phyloP scores from a whole-genome alignment of 1,140 invertebrate species.

The Ruditapes philippinarum region DNA sequence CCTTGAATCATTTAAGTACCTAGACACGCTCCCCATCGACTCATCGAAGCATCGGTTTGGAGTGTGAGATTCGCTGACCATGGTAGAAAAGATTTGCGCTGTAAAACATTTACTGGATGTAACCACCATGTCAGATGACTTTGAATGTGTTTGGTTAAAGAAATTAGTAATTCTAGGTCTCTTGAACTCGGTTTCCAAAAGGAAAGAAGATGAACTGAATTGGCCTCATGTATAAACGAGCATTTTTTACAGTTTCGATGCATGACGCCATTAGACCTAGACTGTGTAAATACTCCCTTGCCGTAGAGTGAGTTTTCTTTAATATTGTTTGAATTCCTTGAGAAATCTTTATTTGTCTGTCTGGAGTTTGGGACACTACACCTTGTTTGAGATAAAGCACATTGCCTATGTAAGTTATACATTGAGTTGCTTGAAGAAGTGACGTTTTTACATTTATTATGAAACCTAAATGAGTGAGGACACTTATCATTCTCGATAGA shows the following conservation, averaged over 20 bases:
- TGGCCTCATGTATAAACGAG: conserved; percentile 38
- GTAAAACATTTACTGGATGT: conserved; percentile 30
- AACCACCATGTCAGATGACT: conserved; percentile 51
- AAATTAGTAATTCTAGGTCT: conserved; percentile 5
- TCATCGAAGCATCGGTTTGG: conserved; percentile 47
- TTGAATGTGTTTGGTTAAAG: not conserved
- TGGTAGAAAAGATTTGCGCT: conserved; percentile 37
- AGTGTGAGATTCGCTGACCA: not conserved
- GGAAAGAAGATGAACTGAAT: conserved; percentile 45
- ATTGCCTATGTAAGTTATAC: conserved; percentile 25
- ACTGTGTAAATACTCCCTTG: conserved; percentile 11
- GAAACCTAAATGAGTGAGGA: conserved; percentile 19
- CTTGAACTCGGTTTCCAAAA: conserved; percentile 51
- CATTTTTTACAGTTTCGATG: conserved; percentile 38
- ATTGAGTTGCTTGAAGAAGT: conserved; percentile 8
- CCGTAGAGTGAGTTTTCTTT: not conserved
- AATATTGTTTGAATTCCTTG: conserved; percentile 24
- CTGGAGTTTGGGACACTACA: not conserved
- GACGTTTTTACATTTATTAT: conserved; percentile 43
- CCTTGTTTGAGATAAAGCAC: conserved; percentile 22
- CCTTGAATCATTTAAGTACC: conserved; percentile 16
- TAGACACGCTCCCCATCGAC: not conserved
- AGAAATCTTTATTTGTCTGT: conserved; percentile 2
- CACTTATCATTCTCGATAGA: conserved; percentile 24
- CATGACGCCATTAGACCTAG: conserved; percentile 43